Evolutionary conservation across 2,797 vertebrate species (phyloP).

Genomic region (Hemibagrus guttatus): DNA sequence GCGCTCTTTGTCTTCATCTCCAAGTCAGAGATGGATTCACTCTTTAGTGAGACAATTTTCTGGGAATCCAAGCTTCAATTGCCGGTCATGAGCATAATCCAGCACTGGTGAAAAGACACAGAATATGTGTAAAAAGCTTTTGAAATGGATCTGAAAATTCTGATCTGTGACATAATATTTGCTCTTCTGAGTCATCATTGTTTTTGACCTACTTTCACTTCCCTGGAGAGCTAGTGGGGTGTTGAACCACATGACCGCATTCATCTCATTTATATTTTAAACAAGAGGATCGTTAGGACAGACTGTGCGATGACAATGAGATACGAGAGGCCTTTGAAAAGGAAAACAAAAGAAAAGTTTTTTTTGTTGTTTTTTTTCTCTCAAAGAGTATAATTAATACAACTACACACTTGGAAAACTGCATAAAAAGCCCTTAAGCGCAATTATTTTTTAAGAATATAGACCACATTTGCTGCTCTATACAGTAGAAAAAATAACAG

Average conservation of each 20-base stretch:
- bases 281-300: conserved; percentile 65
- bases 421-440: not conserved
- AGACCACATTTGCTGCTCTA: not conserved
- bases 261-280: conserved; percentile 55
- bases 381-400: not conserved
- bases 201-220: conserved; percentile 49
- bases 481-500: not conserved
- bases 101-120: conserved; percentile 14
- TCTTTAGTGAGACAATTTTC: conserved; percentile 13
- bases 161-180: conserved; percentile 27
- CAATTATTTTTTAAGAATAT: not conserved
- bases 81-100: conserved; percentile 19
- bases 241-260: conserved; percentile 15
- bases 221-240: conserved; percentile 27
- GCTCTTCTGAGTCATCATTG: conserved; percentile 26
- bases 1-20: conserved; percentile 46
- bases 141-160: conserved; percentile 24
- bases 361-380: not conserved
- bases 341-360: not conserved
- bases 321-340: conserved; percentile 40
- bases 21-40: not conserved
- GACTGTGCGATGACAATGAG: conserved; percentile 58
- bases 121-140: conserved; percentile 36
- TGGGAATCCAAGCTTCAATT: conserved; percentile 4
- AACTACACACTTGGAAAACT: not conserved